phyloP scores from a whole-genome alignment of 2,797 vertebrate species.

The Sebastes kiyomatsui region DNA sequence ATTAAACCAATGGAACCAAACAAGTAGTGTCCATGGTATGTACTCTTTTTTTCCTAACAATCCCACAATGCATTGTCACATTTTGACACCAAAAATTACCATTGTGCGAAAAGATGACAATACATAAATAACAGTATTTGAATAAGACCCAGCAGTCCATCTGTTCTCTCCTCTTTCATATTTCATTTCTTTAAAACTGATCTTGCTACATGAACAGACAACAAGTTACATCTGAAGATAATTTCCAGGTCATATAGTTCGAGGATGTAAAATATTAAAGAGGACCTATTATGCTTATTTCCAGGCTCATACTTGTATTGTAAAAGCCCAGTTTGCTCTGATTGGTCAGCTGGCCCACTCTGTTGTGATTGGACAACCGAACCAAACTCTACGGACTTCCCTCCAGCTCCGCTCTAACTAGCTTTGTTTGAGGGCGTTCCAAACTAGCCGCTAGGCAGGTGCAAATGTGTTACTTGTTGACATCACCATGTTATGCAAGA shows the following conservation, averaged over 20 bases:
- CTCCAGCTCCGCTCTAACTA: no score
- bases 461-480: no score
- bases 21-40: not conserved
- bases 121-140: not conserved
- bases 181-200: not conserved
- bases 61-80: not conserved
- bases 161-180: not conserved
- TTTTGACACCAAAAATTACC: not conserved
- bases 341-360: no score
- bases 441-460: no score
- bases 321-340: no score
- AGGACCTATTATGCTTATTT: no score
- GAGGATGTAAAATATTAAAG: not conserved
- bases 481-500: no score
- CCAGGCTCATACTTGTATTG: no score
- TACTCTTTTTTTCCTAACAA: not conserved
- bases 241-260: not conserved
- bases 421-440: no score
- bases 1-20: not conserved
- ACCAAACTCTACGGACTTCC: no score
- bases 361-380: no score
- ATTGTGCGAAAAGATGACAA: no score
- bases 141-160: not conserved
- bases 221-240: not conserved
- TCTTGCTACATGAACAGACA: not conserved